phyloP scores from a whole-genome alignment of 1,140 invertebrate species.

The Palaemon carinicauda region DNA sequence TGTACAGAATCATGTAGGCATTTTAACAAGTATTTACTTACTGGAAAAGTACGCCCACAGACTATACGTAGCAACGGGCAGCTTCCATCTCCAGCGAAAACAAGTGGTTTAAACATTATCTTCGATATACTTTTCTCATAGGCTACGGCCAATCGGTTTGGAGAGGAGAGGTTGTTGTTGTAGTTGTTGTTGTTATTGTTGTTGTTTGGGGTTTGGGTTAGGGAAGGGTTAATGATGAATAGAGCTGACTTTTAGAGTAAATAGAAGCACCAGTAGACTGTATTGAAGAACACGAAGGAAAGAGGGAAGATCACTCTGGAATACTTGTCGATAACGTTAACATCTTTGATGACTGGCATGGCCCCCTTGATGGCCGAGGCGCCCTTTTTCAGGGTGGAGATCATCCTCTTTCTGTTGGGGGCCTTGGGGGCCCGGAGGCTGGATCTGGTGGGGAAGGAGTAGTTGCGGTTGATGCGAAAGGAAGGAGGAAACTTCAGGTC shows the following conservation, averaged over 20 bases:
- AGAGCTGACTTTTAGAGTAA: slow-evolving; percentile 67
- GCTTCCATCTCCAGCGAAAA: no score
- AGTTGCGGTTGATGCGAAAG: slow-evolving; percentile 77
- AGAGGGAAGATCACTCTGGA: slow-evolving; percentile 93
- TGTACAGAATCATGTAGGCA: no score
- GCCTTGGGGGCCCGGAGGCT: slow-evolving; percentile 41
- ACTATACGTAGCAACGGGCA: no score
- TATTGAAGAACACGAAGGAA: slow-evolving; percentile 92
- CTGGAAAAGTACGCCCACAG: no score
- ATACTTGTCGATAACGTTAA: slow-evolving; percentile 97
- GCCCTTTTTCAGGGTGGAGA: slow-evolving; percentile 61
- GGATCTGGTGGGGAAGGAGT: slow-evolving; percentile 61
- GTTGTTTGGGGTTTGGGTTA: not conserved
- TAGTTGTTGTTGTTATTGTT: no score
- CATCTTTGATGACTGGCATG: slow-evolving; percentile 94
- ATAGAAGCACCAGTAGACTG: slow-evolving; percentile 95
- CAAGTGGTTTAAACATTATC: no score
- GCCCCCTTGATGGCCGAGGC: slow-evolving; percentile 62
- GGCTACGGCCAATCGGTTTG: not conserved
- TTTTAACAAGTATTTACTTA: no score
- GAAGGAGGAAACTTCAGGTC: slow-evolving; percentile 76
- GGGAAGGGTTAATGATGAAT: not conserved
- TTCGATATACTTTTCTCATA: no score
- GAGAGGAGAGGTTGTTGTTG: not conserved
- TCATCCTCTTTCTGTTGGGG: slow-evolving; percentile 58